Base-by-base conservation (phyloP, 2,888 invertebrate species). In the Lobophora halterata region DNA sequence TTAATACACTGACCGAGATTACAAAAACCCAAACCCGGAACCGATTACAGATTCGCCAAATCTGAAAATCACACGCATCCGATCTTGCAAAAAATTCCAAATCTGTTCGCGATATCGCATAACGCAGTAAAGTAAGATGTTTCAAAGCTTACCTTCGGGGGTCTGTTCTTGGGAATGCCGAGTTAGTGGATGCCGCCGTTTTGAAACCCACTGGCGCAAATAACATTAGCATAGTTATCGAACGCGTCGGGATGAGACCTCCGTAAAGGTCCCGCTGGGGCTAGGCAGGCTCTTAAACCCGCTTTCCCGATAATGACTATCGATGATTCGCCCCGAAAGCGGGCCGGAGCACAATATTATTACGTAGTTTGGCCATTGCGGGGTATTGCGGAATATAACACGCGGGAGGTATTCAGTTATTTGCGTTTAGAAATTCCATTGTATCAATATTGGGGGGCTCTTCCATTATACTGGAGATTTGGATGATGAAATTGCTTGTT, bases 151-250 rank as follows among this genome's bases (percentile, higher is more conserved):
- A 70, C 70, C 70, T 68, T 64, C 49, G 55, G 64, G 61, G 59
- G 59, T 58, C 53, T 62, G 66, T 70, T 67, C 61, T 61, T 64
- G 55, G 64, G 71, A 74, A 70, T 66, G 65, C 68, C 68, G 65
- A 73, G 71, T 74, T 74, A 76, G 78, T 76, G 66, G 74, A 73
- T 70, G 67, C 71, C 70, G 74, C 61, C 77, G 74, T 81, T 82
- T 71, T 65, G 68, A 66, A 80, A 78, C 79, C 83, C 79, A 79
- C 76, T 77, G 81, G 77, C 79, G 76, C 83, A 82, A 82, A 86
- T 86, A 86, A 83, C 83, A 86, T 86, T 86, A 86, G 85, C 86
- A 87, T 87, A 86, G 83, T 85, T 85, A 87, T 87, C 81, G 83
- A 81, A 80, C 77, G 78, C 74, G 75, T 68, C 61, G 79, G 79